These are phyloP conservation scores for Micrasema minimum DNA, from an alignment of 1,140 invertebrate species.

Conservation along the genomic window DNA sequence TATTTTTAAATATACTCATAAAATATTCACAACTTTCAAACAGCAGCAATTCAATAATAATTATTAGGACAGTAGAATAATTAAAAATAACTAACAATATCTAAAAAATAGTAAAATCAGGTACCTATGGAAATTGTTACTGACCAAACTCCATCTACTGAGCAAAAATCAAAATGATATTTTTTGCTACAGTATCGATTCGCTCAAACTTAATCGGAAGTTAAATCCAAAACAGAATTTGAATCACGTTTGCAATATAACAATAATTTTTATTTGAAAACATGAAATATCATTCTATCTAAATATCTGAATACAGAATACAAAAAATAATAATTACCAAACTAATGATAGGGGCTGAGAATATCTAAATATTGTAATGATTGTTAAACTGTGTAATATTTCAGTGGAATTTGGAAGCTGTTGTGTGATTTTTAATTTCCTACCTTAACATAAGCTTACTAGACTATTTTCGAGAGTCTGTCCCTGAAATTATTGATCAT, in stretches of 20 bases:
- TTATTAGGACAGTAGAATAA: conserved; percentile 16
- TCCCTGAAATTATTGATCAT: too few species aligned
- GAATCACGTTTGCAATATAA: neutral
- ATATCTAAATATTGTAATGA: too few species aligned
- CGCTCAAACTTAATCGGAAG: neutral
- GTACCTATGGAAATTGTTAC: conserved; percentile 30
- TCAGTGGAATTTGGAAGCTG: too few species aligned
- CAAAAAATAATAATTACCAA: too few species aligned
- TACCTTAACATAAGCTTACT: too few species aligned
- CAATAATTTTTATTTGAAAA: neutral
- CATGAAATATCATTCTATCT: too few species aligned
- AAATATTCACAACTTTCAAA: conserved; percentile 34
- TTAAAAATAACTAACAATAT: conserved; percentile 18
- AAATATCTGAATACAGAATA: too few species aligned
- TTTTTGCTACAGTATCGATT: neutral
- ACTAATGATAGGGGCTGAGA: too few species aligned
- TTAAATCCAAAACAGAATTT: neutral
- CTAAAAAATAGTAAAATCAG: conserved; percentile 33
- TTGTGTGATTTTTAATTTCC: too few species aligned
- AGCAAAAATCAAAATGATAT: too few species aligned
- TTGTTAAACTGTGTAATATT: too few species aligned
- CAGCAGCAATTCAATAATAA: conserved; percentile 17
- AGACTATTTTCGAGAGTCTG: too few species aligned
- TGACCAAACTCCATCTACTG: neutral
- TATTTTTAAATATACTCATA: conserved; percentile 14